phyloP scores from a whole-genome alignment of 1,140 invertebrate species.

The Ips typographus region DNA sequence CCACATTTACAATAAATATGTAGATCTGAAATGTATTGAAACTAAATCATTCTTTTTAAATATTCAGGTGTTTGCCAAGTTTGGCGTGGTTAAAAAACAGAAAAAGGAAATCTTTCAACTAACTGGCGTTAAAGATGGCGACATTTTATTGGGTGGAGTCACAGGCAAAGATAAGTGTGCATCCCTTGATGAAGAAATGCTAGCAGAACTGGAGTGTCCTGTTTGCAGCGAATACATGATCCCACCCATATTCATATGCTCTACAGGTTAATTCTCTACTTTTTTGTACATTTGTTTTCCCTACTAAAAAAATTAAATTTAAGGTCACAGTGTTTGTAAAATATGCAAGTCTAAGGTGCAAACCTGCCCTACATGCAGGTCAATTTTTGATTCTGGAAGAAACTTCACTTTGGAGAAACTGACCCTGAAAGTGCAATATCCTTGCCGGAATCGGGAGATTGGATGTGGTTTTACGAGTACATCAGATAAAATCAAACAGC shows the following conservation, averaged over 20 bases:
- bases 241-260: constrained; percentile 58
- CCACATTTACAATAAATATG: too few relatives aligned
- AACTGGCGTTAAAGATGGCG: constrained; percentile 3
- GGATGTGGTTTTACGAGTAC: constrained; percentile 30
- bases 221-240: constrained; percentile 60
- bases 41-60: not conserved
- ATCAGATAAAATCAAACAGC: constrained; percentile 28
- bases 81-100: constrained; percentile 35
- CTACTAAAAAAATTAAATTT: constrained; percentile 4
- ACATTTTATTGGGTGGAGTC: not conserved
- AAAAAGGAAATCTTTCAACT: constrained; percentile 35
- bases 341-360: constrained; percentile 53
- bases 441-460: constrained; percentile 28
- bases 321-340: constrained; percentile 56
- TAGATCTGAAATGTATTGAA: not conserved
- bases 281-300: not conserved
- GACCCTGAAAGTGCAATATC: constrained; percentile 31
- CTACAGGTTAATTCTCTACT: constrained; percentile 41
- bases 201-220: constrained; percentile 59
- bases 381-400: constrained; percentile 51
- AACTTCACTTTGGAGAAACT: constrained; percentile 54
- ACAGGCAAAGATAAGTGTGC: constrained; percentile 4
- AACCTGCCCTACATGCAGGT: constrained; percentile 56
- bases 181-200: constrained; percentile 41
- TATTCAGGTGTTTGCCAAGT: constrained; percentile 18